Percentiles rank a stretch among this genome's conserved stretches.
phyloP scores from a whole-genome alignment of 2,113 vertebrate species.

The Hippocampus guttulatus region DNA sequence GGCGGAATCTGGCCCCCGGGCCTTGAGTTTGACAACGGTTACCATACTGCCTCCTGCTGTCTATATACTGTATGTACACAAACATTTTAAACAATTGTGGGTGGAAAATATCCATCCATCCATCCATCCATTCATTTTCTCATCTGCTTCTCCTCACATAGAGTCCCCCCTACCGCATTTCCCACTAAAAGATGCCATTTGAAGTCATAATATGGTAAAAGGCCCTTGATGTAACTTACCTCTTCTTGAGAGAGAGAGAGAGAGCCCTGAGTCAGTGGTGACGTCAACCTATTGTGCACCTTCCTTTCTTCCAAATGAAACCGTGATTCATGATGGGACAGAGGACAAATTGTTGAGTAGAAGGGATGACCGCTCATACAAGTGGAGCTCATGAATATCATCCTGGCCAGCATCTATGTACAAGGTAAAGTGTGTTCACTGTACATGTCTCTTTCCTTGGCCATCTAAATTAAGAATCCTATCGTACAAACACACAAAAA shows the following conservation, averaged over 20 bases:
- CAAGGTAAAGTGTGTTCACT: constrained; percentile 45
- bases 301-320: constrained; percentile 43
- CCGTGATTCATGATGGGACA: constrained; percentile 44
- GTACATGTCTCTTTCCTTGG: constrained; percentile 33
- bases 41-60: too few species aligned
- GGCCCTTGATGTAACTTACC: neutral
- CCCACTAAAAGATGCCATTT: neutral
- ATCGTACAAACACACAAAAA: too few species aligned
- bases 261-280: constrained; percentile 25
- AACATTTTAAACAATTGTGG: too few species aligned
- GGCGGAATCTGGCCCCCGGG: too few species aligned
- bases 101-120: too few species aligned
- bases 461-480: neutral
- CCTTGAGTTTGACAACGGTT: too few species aligned
- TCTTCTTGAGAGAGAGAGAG: neutral
- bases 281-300: constrained; percentile 46
- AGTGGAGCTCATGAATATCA: constrained; percentile 45
- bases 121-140: too few species aligned
- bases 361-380: constrained; percentile 18
- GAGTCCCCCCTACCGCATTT: too few species aligned
- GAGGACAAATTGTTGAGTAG: constrained; percentile 20
- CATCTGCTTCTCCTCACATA: too few species aligned
- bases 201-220: neutral
- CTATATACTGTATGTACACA: too few species aligned
- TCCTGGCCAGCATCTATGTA: constrained; percentile 55